Percentiles rank a stretch among this genome's conserved stretches.
Evolutionary conservation across 2,888 invertebrate species (phyloP).

Genomic region (Physocephala rufipes): DNA sequence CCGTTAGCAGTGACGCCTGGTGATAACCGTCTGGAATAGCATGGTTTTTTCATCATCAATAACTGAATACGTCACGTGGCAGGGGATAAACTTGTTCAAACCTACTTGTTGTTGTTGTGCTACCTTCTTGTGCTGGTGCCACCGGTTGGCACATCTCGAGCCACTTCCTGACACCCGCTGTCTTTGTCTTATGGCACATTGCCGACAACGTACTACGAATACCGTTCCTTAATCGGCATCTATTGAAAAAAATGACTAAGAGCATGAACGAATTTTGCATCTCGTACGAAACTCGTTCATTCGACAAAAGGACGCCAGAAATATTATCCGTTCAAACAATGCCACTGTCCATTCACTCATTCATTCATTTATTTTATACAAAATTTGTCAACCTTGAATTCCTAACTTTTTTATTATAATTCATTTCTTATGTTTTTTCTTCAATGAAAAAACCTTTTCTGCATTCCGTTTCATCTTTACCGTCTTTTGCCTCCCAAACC

Average conservation of each 20-base stretch:
- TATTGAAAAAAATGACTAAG: neutral
- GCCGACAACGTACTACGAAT: neutral
- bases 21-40: slow-evolving; percentile 36
- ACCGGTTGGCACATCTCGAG: neutral
- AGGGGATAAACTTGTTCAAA: slow-evolving; percentile 26
- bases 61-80: slow-evolving; percentile 62
- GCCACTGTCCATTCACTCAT: neutral
- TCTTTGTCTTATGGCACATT: slow-evolving; percentile 59
- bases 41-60: slow-evolving; percentile 35
- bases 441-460: too few relatives aligned
- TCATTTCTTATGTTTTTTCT: neutral
- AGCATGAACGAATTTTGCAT: slow-evolving; percentile 14
- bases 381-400: slow-evolving; percentile 46
- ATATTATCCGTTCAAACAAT: neutral
- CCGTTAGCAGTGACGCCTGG: slow-evolving; percentile 46
- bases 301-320: neutral
- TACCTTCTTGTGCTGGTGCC: neutral
- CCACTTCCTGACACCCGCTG: slow-evolving; percentile 53
- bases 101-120: too few relatives aligned
- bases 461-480: neutral
- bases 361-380: slow-evolving; percentile 51
- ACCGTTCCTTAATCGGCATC: slow-evolving; percentile 32
- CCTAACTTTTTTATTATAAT: too few relatives aligned
- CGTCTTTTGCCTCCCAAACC: slow-evolving; percentile 56
- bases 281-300: neutral